These are phyloP conservation scores for Periplaneta americana DNA, from an alignment of 1,140 invertebrate genomes.

Conservation along the genomic window DNA sequence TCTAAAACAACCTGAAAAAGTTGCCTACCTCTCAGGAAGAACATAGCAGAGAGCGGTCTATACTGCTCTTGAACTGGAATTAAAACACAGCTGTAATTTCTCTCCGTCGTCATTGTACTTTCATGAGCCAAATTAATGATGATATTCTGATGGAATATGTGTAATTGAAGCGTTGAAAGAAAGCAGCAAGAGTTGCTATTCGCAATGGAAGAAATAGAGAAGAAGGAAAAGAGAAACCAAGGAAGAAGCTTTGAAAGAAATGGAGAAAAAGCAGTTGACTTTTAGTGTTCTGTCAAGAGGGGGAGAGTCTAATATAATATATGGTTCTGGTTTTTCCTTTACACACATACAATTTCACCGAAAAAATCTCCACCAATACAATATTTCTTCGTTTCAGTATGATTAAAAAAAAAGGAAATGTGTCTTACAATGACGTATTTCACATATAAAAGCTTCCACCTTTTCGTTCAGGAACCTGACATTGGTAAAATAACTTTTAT, in stretches of 20 bases:
- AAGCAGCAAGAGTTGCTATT: background rate
- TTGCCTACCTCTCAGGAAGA: background rate
- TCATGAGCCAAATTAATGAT: background rate
- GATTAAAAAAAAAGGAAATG: background rate
- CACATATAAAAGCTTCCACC: background rate
- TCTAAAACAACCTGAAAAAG: too few relatives aligned
- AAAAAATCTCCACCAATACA: background rate
- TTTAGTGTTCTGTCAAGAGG: background rate
- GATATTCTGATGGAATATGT: background rate
- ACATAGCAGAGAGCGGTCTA: background rate
- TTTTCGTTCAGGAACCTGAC: too few relatives aligned
- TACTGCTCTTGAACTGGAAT: background rate
- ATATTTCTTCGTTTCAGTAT: background rate
- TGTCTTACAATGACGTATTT: background rate
- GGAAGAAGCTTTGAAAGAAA: background rate
- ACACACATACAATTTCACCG: background rate
- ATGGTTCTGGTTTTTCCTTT: background rate
- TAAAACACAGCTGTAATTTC: background rate
- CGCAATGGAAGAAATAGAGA: background rate
- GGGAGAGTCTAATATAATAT: background rate
- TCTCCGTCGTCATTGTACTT: background rate
- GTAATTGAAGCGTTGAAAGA: background rate
- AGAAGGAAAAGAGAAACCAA: background rate
- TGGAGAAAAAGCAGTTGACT: too few relatives aligned
- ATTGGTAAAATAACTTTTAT: too few relatives aligned